Conservation (phyloP, 1,140 invertebrate genomes). For the Papilio aristodemus region DNA sequence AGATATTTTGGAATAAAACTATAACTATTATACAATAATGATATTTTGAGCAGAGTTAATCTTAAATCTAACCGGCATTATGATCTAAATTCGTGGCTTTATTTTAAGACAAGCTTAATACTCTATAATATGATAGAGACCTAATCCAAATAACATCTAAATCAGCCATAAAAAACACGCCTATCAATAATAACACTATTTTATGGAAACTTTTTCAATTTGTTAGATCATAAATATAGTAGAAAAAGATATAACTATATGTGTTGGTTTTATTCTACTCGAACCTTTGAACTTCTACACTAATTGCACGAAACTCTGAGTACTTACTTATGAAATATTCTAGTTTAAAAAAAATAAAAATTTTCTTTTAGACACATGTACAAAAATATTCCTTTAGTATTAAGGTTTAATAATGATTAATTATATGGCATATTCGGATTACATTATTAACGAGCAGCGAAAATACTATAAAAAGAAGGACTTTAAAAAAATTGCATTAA, state of each 20-base stretch:
- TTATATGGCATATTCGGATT: slow-evolving; percentile 3
- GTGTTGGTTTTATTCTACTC: background rate
- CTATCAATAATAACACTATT: background rate
- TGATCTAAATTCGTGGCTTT: background rate
- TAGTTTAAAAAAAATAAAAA: background rate
- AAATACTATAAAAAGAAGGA: background rate
- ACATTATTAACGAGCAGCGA: background rate
- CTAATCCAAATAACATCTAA: background rate
- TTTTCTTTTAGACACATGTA: background rate
- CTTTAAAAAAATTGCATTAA: background rate
- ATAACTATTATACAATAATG: background rate
- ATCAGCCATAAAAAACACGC: background rate
- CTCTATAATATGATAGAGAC: background rate
- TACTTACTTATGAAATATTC: background rate
- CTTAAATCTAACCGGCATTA: background rate
- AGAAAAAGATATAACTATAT: background rate
- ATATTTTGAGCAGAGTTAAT: slow-evolving; percentile 4
- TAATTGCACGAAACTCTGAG: too few relatives aligned
- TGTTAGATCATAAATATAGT: background rate
- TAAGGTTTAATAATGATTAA: background rate
- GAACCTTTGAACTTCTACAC: background rate
- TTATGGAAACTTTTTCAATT: background rate
- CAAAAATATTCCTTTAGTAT: background rate
- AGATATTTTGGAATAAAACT: background rate
- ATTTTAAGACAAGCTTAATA: background rate